These are phyloP conservation scores for Steatocranus sp. DNA, from an alignment of 2,797 vertebrate genomes.

Conservation along the genomic window DNA sequence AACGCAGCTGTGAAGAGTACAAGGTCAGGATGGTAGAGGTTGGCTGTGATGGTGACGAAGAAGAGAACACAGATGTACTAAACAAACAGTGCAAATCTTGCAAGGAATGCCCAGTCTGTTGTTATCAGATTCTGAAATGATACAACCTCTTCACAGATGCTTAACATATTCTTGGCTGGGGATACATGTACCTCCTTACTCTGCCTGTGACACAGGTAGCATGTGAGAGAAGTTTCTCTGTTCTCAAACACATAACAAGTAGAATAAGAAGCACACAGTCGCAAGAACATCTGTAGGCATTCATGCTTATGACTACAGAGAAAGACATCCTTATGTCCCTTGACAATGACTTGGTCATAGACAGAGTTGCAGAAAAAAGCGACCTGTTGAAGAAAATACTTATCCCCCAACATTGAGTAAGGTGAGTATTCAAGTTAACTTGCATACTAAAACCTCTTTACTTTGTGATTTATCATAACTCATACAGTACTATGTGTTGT, in stretches of 20 bases:
- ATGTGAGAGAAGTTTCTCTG: too few species aligned
- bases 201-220: background rate
- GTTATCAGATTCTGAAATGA: background rate
- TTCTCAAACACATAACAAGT: too few species aligned
- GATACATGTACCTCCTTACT: background rate
- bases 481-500: too few species aligned
- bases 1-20: background rate
- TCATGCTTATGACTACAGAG: too few species aligned
- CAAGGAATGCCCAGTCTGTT: background rate
- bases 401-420: too few species aligned
- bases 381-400: too few species aligned
- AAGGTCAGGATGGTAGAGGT: background rate
- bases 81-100: background rate
- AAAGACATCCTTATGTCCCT: too few species aligned
- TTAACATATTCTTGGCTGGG: accelerated
- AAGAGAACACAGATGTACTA: background rate
- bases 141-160: background rate
- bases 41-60: background rate
- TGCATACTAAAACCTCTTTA: too few species aligned
- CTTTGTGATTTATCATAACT: too few species aligned
- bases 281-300: accelerated
- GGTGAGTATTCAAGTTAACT: too few species aligned
- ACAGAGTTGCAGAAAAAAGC: too few species aligned
- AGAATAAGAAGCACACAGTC: too few species aligned
- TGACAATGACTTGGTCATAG: accelerated